A percentile compares a stretch with the other conserved stretches of the same genome.
Conservation (phyloP, 2,113 vertebrate species). For the Lepus europaeus region DNA sequence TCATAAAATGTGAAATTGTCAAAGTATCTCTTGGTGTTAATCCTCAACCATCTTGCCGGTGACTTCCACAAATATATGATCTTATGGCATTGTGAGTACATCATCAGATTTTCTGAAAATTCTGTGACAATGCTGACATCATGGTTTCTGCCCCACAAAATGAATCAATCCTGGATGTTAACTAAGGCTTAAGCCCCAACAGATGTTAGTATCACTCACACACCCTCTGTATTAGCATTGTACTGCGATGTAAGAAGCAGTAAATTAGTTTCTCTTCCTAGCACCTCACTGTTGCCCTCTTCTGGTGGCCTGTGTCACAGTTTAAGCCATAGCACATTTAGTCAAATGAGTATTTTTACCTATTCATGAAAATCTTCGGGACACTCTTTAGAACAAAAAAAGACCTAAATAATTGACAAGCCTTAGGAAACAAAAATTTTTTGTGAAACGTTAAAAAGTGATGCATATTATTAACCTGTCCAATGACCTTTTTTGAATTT, state of each 20-base stretch:
- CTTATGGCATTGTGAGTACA: neutral
- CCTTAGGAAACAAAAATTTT: neutral
- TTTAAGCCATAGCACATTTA: neutral
- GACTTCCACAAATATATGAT: neutral
- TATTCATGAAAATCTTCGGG: neutral
- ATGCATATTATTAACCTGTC: neutral
- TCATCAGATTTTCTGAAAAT: conserved; percentile 6
- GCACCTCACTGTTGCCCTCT: conserved; percentile 65
- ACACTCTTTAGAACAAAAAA: neutral
- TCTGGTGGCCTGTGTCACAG: neutral
- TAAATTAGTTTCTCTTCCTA: neutral
- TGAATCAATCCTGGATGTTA: neutral
- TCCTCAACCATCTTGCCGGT: neutral
- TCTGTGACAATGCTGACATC: neutral
- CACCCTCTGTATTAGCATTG: neutral
- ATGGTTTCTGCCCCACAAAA: neutral
- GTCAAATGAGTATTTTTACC: neutral
- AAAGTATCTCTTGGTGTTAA: neutral
- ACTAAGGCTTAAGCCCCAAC: neutral
- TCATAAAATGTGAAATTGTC: neutral
- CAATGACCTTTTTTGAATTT: neutral
- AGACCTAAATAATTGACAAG: neutral
- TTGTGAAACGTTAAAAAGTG: neutral
- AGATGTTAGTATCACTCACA: neutral
- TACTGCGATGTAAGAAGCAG: neutral